Percentiles rank a stretch among this genome's conserved stretches.
These are phyloP conservation scores for Indicator maculatus DNA, from an alignment of 2,113 vertebrate species.

Conservation along the genomic window DNA sequence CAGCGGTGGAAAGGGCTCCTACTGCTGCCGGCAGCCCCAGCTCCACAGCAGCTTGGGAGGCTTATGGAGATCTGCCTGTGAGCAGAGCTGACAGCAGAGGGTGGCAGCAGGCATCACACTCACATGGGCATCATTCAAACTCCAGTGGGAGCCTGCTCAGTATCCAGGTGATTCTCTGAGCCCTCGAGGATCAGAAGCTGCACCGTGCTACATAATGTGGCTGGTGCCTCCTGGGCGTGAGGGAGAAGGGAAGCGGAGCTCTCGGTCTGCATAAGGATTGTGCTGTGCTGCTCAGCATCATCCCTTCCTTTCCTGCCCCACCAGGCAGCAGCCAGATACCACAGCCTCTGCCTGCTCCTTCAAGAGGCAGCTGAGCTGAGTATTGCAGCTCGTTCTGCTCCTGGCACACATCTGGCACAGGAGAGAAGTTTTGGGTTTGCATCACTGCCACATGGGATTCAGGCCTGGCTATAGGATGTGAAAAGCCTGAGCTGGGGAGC, in stretches of 20 bases:
- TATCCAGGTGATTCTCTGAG: background rate
- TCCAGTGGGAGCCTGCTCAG: background rate
- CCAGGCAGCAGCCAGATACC: rapidly evolving
- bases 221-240: background rate
- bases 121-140: rapidly evolving
- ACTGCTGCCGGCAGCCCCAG: background rate
- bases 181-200: background rate
- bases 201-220: background rate
- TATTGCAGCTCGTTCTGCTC: rapidly evolving
- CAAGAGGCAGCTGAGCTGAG: background rate
- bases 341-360: background rate
- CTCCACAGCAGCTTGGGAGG: background rate
- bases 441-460: background rate
- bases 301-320: background rate
- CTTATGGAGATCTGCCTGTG: background rate
- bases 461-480: background rate
- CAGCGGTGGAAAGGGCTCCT: background rate
- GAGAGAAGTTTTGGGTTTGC: background rate
- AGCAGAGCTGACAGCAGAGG: slow-evolving; percentile 31
- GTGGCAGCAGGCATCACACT: background rate
- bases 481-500: background rate
- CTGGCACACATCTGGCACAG: background rate
- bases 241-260: background rate
- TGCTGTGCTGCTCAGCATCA: background rate
- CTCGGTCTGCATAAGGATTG: background rate